Percentiles rank a stretch among this genome's conserved stretches.
Evolutionary conservation across 2,113 vertebrate species (phyloP).

Genomic region (Leptobrachium leishanense): DNA sequence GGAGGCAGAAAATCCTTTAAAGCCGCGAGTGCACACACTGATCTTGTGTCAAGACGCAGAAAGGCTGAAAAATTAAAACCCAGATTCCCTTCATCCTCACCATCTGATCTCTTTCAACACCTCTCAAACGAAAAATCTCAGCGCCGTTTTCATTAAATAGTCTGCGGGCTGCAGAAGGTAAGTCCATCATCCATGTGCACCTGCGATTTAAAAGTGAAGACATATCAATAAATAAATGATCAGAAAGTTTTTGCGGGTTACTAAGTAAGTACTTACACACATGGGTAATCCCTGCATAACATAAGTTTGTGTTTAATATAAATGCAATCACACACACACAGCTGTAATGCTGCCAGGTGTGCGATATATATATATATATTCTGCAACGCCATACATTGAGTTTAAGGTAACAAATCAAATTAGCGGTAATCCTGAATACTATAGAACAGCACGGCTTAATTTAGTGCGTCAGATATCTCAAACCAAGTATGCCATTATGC

Average conservation of each 20-base stretch:
- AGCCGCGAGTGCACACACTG: slow-evolving; percentile 15
- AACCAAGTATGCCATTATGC: too few species aligned
- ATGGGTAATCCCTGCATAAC: neutral
- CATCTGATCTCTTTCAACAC: slow-evolving; percentile 60
- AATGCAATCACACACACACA: neutral
- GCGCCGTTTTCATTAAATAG: slow-evolving; percentile 57
- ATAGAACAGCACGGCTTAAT: too few species aligned
- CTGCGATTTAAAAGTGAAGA: slow-evolving; percentile 45
- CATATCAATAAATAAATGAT: slow-evolving; percentile 4
- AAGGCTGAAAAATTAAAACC: slow-evolving; percentile 10
- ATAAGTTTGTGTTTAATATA: neutral
- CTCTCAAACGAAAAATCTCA: slow-evolving; percentile 56
- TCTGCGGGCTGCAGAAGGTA: slow-evolving; percentile 61
- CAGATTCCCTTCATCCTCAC: slow-evolving; percentile 50
- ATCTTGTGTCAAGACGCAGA: slow-evolving; percentile 21
- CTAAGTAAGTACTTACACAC: neutral
- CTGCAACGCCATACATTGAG: neutral
- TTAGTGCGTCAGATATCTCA: too few species aligned
- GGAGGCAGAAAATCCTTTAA: neutral
- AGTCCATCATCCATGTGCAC: slow-evolving; percentile 57
- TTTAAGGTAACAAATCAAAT: too few species aligned
- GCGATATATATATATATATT: neutral
- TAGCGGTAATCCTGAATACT: too few species aligned
- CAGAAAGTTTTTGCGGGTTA: neutral
- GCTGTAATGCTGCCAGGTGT: neutral